phyloP scores from a whole-genome alignment of 1,140 invertebrate species.

The Hormaphis cornu region DNA sequence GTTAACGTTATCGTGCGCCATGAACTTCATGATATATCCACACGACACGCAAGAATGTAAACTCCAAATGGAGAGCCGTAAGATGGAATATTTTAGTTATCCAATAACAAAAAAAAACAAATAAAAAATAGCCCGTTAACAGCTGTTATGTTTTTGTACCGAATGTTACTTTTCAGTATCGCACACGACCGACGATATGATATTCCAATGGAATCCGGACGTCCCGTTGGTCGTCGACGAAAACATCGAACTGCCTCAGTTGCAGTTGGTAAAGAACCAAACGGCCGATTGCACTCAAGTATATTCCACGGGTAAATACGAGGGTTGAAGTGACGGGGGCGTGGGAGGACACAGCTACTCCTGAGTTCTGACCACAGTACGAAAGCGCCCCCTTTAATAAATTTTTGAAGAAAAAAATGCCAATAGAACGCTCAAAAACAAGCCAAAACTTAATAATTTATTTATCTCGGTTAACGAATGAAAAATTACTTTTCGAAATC shows the following conservation, averaged over 20 bases:
- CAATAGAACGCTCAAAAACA: too few relatives aligned
- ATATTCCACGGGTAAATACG: constrained; percentile 66
- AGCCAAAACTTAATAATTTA: too few relatives aligned
- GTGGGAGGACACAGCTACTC: too few relatives aligned
- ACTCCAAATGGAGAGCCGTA: constrained; percentile 82
- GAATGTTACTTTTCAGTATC: constrained; percentile 57
- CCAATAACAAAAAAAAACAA: background rate
- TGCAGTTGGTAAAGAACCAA: constrained; percentile 70
- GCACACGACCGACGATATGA: constrained; percentile 80
- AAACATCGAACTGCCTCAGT: constrained; percentile 76
- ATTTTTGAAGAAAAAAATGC: too few relatives aligned
- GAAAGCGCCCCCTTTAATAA: too few relatives aligned
- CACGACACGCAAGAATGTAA: constrained; percentile 87
- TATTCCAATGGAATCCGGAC: constrained; percentile 82
- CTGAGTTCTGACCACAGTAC: too few relatives aligned
- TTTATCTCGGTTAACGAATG: too few relatives aligned
- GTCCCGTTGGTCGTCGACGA: constrained; percentile 81
- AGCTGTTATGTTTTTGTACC: too few relatives aligned
- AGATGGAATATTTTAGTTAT: constrained; percentile 42
- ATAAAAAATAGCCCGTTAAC: background rate
- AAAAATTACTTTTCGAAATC: too few relatives aligned
- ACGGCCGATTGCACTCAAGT: constrained; percentile 82
- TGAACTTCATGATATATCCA: constrained; percentile 86
- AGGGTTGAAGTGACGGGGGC: too few relatives aligned
- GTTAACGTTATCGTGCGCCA: constrained; percentile 71